Evolutionary conservation across 2,797 vertebrate genomes (phyloP).

Genomic region (Paedocypris micromegethes): DNA sequence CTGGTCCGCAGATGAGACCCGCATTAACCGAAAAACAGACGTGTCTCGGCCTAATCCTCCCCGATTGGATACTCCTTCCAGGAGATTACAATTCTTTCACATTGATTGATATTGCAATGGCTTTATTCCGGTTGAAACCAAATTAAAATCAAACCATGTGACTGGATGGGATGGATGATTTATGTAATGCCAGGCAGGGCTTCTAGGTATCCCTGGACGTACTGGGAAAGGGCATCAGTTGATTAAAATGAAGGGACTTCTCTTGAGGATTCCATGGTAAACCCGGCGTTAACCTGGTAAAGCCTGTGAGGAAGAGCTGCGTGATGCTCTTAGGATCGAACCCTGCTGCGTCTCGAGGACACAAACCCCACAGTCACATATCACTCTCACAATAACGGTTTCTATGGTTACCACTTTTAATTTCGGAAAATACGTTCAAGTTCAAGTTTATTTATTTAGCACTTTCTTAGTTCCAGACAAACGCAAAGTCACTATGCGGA

Average conservation of each 20-base stretch:
- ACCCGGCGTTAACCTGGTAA: too few relatives aligned
- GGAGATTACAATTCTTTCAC: slow-evolving; percentile 46
- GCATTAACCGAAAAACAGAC: slow-evolving; percentile 29
- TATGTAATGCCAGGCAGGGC: neutral
- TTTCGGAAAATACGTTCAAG: too few relatives aligned
- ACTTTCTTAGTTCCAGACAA: too few relatives aligned
- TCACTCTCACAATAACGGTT: too few relatives aligned
- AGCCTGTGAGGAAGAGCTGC: too few relatives aligned
- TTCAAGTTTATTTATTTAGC: too few relatives aligned
- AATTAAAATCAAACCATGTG: slow-evolving; percentile 5
- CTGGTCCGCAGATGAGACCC: neutral
- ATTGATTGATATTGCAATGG: slow-evolving; percentile 23
- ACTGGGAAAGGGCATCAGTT: neutral
- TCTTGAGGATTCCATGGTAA: neutral
- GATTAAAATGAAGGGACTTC: slow-evolving; percentile 2
- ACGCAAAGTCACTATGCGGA: too few relatives aligned
- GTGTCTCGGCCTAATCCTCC: slow-evolving; percentile 30
- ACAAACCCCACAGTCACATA: too few relatives aligned
- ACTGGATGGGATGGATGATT: neutral
- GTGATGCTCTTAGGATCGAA: too few relatives aligned
- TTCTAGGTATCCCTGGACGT: neutral
- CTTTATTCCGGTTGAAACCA: slow-evolving; percentile 37
- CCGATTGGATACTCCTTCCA: slow-evolving; percentile 32
- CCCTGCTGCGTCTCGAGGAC: too few relatives aligned
- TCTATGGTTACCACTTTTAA: too few relatives aligned